Evolutionary conservation across 2,888 invertebrate species (phyloP).

Genomic region (Cataglyphis rosenhaueri): DNA sequence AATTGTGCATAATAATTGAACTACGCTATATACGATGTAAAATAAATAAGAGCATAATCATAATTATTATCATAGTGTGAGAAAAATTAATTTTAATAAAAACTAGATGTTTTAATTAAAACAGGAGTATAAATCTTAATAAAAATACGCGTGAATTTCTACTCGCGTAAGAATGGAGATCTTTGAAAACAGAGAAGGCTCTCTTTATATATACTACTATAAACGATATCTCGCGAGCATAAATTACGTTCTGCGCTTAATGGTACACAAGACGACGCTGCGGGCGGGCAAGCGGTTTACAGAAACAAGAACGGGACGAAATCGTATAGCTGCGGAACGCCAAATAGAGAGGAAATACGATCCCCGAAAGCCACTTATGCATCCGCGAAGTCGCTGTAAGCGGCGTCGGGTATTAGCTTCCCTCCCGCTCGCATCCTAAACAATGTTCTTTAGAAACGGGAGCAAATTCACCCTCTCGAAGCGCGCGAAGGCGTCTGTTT

Average conservation of each 20-base stretch:
- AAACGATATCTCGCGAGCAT: background rate
- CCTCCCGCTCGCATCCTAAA: conserved; percentile 24
- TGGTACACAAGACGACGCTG: conserved; percentile 18
- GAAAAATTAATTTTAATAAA: background rate
- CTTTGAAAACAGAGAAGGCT: background rate
- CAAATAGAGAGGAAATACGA: conserved; percentile 51
- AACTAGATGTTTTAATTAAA: background rate
- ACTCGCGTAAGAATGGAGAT: background rate
- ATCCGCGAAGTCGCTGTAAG: conserved; percentile 52
- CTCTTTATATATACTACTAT: background rate
- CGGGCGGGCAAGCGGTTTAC: conserved; percentile 24
- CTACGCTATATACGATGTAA: conserved; percentile 19
- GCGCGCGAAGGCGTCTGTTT: conserved; percentile 37
- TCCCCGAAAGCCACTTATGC: conserved; percentile 51
- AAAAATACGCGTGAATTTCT: background rate
- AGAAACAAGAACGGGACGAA: conserved; percentile 45
- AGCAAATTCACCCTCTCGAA: conserved; percentile 20
- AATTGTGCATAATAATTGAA: conserved; percentile 67
- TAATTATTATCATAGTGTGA: background rate
- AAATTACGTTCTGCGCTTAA: conserved; percentile 16
- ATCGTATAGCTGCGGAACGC: conserved; percentile 32
- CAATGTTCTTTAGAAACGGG: conserved; percentile 52
- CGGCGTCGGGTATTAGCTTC: conserved; percentile 42
- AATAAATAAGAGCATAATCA: background rate
- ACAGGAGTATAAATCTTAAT: background rate